phyloP scores from a whole-genome alignment of 1,140 invertebrate species.

The Drosophila seguyi region DNA sequence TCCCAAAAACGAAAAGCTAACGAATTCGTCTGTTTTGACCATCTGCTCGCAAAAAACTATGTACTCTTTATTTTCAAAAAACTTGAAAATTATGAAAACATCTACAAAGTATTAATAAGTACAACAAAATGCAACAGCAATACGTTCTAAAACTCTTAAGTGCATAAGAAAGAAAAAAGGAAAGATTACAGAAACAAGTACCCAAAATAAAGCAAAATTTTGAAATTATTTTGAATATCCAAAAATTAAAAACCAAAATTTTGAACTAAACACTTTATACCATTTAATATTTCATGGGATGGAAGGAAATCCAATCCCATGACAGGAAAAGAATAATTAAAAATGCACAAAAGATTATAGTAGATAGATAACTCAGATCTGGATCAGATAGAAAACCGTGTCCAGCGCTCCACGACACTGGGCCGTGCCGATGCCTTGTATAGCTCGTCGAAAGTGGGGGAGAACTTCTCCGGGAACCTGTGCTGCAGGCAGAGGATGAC shows the following conservation, averaged over 20 bases:
- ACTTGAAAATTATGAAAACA: background rate
- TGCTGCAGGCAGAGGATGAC: slow-evolving; percentile 61
- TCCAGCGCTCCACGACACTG: slow-evolving; percentile 66
- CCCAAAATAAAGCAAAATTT: background rate
- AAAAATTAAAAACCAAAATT: background rate
- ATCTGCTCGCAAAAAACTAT: background rate
- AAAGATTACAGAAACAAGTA: background rate
- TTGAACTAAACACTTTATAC: background rate
- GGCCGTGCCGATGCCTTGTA: slow-evolving; percentile 35
- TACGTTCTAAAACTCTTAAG: background rate
- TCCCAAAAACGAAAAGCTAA: background rate
- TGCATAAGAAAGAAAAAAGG: background rate
- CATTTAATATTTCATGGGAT: background rate
- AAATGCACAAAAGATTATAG: background rate
- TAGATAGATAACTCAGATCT: background rate
- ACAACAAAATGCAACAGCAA: background rate
- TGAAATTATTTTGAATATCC: too few relatives aligned
- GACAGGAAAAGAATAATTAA: background rate
- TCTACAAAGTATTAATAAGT: too few relatives aligned
- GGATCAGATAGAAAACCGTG: slow-evolving; percentile 62
- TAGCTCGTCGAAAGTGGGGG: slow-evolving; percentile 67
- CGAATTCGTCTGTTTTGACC: background rate
- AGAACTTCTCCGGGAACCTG: slow-evolving; percentile 68
- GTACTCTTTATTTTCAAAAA: background rate
- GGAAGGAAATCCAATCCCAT: background rate